These are phyloP conservation scores for Crossoptilon crossoptilon DNA, from an alignment of 2,797 vertebrate genomes.

Conservation along the genomic window DNA sequence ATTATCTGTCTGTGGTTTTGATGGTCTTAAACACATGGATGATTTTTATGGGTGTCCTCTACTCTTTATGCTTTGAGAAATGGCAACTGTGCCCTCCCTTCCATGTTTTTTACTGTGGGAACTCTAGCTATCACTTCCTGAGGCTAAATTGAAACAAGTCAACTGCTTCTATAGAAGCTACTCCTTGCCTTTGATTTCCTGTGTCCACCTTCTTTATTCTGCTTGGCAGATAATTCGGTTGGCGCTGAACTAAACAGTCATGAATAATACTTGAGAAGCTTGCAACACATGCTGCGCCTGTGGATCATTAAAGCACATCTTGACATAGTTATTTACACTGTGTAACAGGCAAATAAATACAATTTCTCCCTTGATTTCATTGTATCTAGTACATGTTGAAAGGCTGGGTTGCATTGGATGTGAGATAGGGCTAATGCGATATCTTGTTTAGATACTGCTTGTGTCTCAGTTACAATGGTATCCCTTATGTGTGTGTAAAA, in stretches of 20 bases:
- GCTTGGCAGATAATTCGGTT: background rate
- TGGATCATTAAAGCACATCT: no score
- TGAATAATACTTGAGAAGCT: background rate
- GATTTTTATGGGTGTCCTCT: background rate
- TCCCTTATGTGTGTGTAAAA: fast-evolving
- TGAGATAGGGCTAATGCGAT: fast-evolving
- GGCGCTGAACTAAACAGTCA: background rate
- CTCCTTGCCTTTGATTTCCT: background rate
- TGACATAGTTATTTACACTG: background rate
- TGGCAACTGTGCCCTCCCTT: fast-evolving
- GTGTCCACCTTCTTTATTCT: background rate
- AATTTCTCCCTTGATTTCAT: background rate
- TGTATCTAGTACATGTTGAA: fast-evolving
- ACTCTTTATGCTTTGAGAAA: background rate
- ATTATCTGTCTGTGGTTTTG: background rate
- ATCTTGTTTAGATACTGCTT: background rate
- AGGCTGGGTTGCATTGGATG: fast-evolving
- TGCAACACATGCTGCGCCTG: background rate
- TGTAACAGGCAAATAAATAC: fast-evolving
- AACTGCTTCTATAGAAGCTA: background rate
- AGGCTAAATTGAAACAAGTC: background rate
- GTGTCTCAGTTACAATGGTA: fast-evolving
- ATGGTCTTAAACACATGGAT: background rate
- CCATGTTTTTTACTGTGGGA: background rate
- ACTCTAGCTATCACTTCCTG: background rate